Evolutionary conservation across 2,888 invertebrate genomes (phyloP).

Genomic region (Stenchaetothrips biformis): DNA sequence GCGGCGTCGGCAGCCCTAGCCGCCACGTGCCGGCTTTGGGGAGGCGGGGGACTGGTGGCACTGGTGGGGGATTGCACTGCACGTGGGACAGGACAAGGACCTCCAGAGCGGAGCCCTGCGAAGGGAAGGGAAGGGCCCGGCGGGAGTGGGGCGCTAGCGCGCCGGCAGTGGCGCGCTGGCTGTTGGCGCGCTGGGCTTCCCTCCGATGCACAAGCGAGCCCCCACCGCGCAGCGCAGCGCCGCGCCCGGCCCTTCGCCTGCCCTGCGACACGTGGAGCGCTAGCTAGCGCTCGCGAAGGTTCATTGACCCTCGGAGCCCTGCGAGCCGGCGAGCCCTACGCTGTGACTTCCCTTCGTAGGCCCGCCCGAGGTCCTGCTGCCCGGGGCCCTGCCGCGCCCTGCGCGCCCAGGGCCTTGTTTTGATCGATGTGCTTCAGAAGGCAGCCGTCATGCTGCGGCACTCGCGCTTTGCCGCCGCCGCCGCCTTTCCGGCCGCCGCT

Average conservation of each 20-base stretch:
- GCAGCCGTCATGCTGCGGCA: too few relatives aligned
- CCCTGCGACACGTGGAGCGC: conserved; percentile 16
- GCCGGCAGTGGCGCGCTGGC: not conserved
- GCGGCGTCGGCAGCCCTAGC: not conserved
- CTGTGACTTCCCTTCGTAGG: not conserved
- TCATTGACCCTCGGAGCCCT: conserved; percentile 1
- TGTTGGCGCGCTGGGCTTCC: not conserved
- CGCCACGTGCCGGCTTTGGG: not conserved
- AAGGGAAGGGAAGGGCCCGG: not conserved
- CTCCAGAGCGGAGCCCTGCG: conserved; percentile 3
- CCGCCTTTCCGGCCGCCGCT: not conserved
- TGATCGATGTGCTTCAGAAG: not conserved
- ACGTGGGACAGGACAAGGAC: conserved; percentile 19
- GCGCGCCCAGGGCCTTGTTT: not conserved
- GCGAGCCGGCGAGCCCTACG: not conserved
- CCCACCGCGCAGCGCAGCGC: not conserved
- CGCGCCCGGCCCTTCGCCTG: not conserved
- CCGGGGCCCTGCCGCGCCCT: not conserved
- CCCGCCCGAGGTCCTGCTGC: not conserved
- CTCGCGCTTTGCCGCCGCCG: not conserved
- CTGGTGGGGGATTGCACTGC: conserved; percentile 13
- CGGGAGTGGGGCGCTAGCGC: not conserved
- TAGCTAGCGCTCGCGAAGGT: not conserved
- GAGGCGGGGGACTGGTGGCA: not conserved
- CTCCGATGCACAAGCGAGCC: not conserved